phyloP scores from a whole-genome alignment of 2,888 invertebrate genomes.

The Dusona sp. region DNA sequence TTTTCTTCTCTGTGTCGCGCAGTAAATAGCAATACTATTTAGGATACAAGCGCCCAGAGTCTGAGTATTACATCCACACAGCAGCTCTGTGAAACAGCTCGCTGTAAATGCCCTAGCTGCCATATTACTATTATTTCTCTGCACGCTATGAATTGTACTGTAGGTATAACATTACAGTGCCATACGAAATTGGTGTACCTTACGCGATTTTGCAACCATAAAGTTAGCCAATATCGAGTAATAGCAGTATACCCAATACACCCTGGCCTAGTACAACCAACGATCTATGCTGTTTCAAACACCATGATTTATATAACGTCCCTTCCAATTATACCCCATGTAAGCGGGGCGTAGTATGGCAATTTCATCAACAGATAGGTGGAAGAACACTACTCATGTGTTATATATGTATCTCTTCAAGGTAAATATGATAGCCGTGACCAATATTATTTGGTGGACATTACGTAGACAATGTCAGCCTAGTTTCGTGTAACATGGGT shows the following conservation, averaged over 20 bases:
- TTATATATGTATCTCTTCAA: neutral
- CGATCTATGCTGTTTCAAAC: constrained; percentile 57
- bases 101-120: constrained; percentile 27
- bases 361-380: constrained; percentile 41
- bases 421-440: neutral
- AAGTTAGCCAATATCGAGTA: constrained; percentile 68
- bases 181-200: constrained; percentile 54
- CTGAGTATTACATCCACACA: constrained; percentile 50
- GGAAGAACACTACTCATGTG: constrained; percentile 27
- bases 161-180: constrained; percentile 43
- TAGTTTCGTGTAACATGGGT: neutral
- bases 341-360: constrained; percentile 27
- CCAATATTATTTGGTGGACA: neutral
- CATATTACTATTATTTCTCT: constrained; percentile 37
- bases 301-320: constrained; percentile 49
- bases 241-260: constrained; percentile 46
- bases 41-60: constrained; percentile 30
- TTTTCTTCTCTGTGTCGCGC: neutral
- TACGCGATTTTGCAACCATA: constrained; percentile 70
- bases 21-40: constrained; percentile 29
- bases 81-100: constrained; percentile 48
- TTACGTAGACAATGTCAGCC: neutral
- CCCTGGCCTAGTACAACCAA: constrained; percentile 49
- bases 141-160: constrained; percentile 17
- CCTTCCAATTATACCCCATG: constrained; percentile 11